A percentile compares a stretch with the other conserved stretches of the same genome.
These are phyloP conservation scores for Falco peregrinus DNA, from an alignment of 2,797 vertebrate genomes.

Conservation along the genomic window DNA sequence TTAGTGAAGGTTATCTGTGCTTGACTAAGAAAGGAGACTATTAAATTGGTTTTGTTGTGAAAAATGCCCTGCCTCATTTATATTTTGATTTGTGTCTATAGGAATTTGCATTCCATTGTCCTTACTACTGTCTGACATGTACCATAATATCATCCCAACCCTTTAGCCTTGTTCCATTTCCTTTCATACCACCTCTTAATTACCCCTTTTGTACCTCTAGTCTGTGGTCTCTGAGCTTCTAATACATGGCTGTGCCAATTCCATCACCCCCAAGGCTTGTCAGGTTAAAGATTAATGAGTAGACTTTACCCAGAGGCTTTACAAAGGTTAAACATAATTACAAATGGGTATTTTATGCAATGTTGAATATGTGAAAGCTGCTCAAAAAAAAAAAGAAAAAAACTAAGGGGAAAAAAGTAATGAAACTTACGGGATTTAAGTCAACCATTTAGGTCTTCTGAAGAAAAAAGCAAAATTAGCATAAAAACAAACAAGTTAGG, in stretches of 20 bases:
- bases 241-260: constrained; percentile 72
- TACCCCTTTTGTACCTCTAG: constrained; percentile 74
- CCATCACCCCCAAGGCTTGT: constrained; percentile 72
- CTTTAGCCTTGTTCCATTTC: constrained; percentile 72
- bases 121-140: constrained; percentile 57
- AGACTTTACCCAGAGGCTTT: constrained; percentile 79
- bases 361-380: constrained; percentile 73
- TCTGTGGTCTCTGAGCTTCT: constrained; percentile 63
- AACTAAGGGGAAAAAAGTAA: constrained; percentile 42
- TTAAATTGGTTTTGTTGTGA: constrained; percentile 53
- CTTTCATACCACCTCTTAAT: constrained; percentile 70
- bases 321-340: constrained; percentile 84
- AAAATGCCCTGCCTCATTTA: constrained; percentile 29
- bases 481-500: constrained; percentile 37
- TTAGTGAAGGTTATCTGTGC: background rate
- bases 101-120: constrained; percentile 64
- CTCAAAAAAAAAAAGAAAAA: constrained; percentile 10
- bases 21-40: background rate
- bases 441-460: constrained; percentile 52
- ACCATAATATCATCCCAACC: constrained; percentile 64
- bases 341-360: constrained; percentile 78
- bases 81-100: constrained; percentile 44
- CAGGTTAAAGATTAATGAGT: constrained; percentile 84
- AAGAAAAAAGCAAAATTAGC: constrained; percentile 59
- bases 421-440: constrained; percentile 72